Evolutionary conservation across 2,113 vertebrate species (phyloP), one percentile per base, ranked within the genome.

Genomic region (Platysteira castanea): DNA sequence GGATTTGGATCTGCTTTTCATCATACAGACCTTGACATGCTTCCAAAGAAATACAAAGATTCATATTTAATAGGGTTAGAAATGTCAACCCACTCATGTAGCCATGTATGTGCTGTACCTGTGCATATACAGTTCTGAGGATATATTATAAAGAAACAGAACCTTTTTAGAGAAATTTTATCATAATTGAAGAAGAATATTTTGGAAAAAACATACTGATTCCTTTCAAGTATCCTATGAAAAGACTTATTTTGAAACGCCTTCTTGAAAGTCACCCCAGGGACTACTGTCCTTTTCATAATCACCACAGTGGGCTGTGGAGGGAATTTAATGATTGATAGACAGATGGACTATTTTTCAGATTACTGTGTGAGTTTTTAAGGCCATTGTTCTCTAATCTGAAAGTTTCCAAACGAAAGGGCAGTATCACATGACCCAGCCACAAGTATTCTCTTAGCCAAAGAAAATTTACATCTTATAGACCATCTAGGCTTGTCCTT

Each of bases 371-470:
- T 95, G 71, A 76, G 68, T 54, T 96, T 92, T 93, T 84, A 91
- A 87, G 46, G 78, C 70, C 64, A 77, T 86, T 2, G 1, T 22
- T 93, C n/a, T 88, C 68, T 84, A 94, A 91, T 83, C 69, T 18
- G 2, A 73, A 94, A 79, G 86, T 92, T 93, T 87, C 61, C 50
- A 96, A 93, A 80, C 90, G 54, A 91, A 88, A 95, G 71, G 75
- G 64, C 89, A 91, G 39, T 91, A 95, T 96, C 93, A 90, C 75
- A 68, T 96, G 93, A 84, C 64, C 52, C 68, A 95, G 71, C n/a
- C 82, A 96, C 78, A 95, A 91, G n/a, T 90, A 81, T 88, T 91
- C 52, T 78, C 70, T 90, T 70, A 91, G 60, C 78, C 82, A 94
- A 91, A 95, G 64, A 63, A 90, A 91, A 95, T 93, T 61, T 95